phyloP scores from a whole-genome alignment of 2,888 invertebrate species.

The Caenorhabditis macrosperma region DNA sequence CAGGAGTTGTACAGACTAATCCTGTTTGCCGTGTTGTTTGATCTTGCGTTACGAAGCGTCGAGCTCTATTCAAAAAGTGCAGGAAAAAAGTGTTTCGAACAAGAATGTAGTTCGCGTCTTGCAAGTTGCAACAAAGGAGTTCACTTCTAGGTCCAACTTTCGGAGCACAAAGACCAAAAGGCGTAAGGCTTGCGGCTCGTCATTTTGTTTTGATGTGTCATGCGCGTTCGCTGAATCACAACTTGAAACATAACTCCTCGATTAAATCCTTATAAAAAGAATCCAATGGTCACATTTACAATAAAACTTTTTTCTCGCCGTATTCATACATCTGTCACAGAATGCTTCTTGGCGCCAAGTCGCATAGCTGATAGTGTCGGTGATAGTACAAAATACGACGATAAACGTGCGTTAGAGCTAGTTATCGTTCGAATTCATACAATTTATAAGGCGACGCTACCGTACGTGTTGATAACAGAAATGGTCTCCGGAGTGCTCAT shows the following conservation, averaged over 20 bases:
- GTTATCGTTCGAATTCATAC: not conserved
- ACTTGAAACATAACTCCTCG: not conserved
- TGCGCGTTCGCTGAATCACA: slow-evolving; percentile 1
- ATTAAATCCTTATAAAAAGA: not conserved
- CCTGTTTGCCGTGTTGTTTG: slow-evolving; percentile 1
- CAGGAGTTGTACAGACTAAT: not conserved
- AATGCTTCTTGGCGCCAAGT: not conserved
- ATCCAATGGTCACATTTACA: not conserved
- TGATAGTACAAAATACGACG: slow-evolving; percentile 1
- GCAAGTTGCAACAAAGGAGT: not conserved
- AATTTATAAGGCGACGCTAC: not conserved
- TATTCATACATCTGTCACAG: too few species aligned
- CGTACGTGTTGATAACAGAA: slow-evolving; percentile 22
- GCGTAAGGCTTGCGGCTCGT: not conserved
- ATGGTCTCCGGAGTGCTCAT: not conserved
- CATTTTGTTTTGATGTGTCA: not conserved
- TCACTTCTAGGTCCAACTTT: not conserved
- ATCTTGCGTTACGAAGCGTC: not conserved
- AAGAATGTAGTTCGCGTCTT: not conserved
- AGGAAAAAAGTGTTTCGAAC: not conserved
- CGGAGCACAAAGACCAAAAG: not conserved
- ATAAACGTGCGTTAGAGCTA: not conserved
- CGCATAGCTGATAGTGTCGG: not conserved
- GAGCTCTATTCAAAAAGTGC: not conserved
- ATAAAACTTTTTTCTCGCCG: too few species aligned